Conservation (phyloP, 1,140 invertebrate species). For the Magallana ariakensis region DNA sequence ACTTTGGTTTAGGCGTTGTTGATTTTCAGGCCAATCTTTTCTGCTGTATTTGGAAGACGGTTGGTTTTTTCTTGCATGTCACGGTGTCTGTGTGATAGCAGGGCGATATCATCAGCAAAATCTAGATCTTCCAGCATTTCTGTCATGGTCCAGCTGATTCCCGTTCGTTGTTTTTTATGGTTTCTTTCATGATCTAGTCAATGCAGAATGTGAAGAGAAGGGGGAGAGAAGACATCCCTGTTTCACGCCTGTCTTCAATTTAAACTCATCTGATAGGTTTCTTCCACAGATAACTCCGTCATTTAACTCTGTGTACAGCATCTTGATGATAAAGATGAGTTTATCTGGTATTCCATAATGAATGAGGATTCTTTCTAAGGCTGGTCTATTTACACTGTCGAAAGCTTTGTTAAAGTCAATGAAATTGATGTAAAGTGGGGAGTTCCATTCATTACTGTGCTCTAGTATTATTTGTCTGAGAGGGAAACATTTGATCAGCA, state of each 20-base stretch:
- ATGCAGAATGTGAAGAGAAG: slow-evolving; percentile 37
- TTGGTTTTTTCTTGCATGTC: slow-evolving; percentile 48
- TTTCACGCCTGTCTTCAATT: slow-evolving; percentile 38
- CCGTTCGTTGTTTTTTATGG: not conserved
- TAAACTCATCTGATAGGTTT: not conserved
- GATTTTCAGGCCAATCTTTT: slow-evolving; percentile 12
- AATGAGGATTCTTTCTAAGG: too few species aligned
- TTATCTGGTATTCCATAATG: too few species aligned
- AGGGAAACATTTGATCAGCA: not conserved
- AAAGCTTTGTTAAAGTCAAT: too few species aligned
- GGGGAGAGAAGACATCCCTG: slow-evolving; percentile 46
- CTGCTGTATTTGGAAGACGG: not conserved
- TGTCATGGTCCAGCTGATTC: too few species aligned
- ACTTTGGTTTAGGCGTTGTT: too few species aligned
- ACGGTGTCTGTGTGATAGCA: not conserved
- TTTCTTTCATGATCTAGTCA: slow-evolving; percentile 40
- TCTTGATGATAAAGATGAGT: too few species aligned
- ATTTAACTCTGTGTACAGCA: not conserved
- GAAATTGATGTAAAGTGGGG: too few species aligned
- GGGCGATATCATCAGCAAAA: slow-evolving; percentile 43
- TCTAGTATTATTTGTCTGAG: not conserved
- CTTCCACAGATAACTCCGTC: not conserved
- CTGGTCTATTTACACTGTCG: too few species aligned
- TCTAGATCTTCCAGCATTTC: slow-evolving; percentile 39
- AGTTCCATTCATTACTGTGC: too few species aligned